Evolutionary conservation across 2,113 vertebrate genomes (phyloP), one percentile per base, ranked within the genome.

Genomic region (Catharus fuscescens): DNA sequence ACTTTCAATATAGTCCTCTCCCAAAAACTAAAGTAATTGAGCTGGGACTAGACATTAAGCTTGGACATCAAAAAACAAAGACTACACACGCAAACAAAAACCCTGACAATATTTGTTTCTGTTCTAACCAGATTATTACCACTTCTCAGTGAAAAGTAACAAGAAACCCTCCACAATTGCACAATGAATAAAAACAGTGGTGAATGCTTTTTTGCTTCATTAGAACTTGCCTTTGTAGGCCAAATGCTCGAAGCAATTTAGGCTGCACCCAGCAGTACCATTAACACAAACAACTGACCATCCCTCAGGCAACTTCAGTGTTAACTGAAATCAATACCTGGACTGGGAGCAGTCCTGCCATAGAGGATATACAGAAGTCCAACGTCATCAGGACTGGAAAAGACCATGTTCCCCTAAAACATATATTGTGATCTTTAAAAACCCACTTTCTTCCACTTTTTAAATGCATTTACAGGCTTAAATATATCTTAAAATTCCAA

Each of bases 241-340:
- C 59, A 94, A 89, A 82, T 12, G 77, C 89, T 87, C 9, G 5
- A 42, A 85, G 89, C 62, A 93, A 89, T 76, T 89, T 59, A 94
- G 74, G 92, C 56, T 88, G 88, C 60, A 86, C 52, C 26, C 83
- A 86, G 60, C 65, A 85, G 45, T 42, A 87, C 80, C 73, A 78
- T 81, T 91, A 93, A 69, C 53, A 85, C 34, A 95, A 97, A 89
- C 73, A 95, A 86, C 61, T 28, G 59, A 86, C 25, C 53, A 71
- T 12, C 65, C 91, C 93, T 89, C 61, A 38, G 89, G 94, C 91
- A 82, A 69, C 62, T 70, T 85, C 50, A 54, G 0, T 38, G 61
- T 52, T 93, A 95, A 85, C 73, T 53, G 86, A 93, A 96, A 96
- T 97, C 96, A 92, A 95, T 92, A 50, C 16, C 31, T 69, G 84